Base-by-base conservation (phyloP, 2,113 vertebrate genomes). In the Thomomys bottae region DNA sequence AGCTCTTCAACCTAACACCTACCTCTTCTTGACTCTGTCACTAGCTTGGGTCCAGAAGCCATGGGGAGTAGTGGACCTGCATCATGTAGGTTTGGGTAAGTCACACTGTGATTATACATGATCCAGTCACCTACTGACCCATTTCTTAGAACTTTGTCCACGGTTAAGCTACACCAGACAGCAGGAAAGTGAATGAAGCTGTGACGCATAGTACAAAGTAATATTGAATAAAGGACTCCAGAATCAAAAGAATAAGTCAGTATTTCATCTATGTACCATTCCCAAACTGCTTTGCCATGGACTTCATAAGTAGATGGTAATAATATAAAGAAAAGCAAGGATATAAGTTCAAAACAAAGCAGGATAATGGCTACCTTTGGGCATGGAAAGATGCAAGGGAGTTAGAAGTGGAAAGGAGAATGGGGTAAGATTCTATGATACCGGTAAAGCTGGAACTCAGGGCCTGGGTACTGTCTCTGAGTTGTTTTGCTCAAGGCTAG, bases 401-500 rank as follows among this genome's bases (percentile, higher is more conserved):
- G 0, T 36, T 85, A 75, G 57, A 12, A 89, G 2, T 4, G 45
- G 57, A 36, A 71, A 20, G 49, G 24, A 66, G 61, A 54, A 36
- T 45, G 61, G 83, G 23, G 38, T 80, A 63, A 81, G 23, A 34
- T 18, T 59, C 28, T 71, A 8, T 32, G 66, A 42, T 32, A 28
- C 38, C 63, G 11, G 63, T 36, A 83, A 49, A 38, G 59, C 40
- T 77, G 18, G 45, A 34, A 57, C 71, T 90, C 76, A 73, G 87
- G 32, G 87, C 73, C 9, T 49, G 36, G 32, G 38, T 28, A 10
- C 67, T 89, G 34, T 71, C 36, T 90, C 91, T 28, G 54, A 8
- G 38, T 82, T 90, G 90, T 93, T 89, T 54, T 91, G n/a, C n/a
- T 54, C 76, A 84, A 88, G 92, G n/a, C n/a, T n/a, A n/a, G n/a